Conservation (phyloP, 2,797 vertebrate species). For the Cheirogaleus major region DNA sequence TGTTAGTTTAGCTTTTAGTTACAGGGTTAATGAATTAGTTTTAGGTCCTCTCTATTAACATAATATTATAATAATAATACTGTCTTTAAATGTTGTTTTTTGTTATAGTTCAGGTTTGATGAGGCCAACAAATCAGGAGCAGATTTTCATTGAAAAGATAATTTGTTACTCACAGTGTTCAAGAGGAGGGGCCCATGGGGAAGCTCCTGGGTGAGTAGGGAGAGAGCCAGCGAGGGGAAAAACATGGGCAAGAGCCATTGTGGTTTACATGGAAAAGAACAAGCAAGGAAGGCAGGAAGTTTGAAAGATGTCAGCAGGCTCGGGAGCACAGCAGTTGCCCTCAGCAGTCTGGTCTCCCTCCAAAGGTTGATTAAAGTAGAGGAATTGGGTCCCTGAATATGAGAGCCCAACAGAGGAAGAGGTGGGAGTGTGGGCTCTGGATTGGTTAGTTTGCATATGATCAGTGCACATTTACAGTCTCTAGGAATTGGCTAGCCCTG, state of each 20-base stretch:
- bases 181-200: neutral
- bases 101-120: neutral
- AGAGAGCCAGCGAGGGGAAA: neutral
- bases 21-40: neutral
- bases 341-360: neutral
- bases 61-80: neutral
- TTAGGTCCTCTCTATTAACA: neutral
- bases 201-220: neutral
- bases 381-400: neutral
- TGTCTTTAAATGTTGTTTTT: neutral
- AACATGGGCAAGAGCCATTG: neutral
- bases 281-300: neutral
- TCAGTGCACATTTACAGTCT: neutral
- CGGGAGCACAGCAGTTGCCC: neutral
- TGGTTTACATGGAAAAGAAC: neutral
- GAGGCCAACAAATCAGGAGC: neutral
- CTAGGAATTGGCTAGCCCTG: neutral
- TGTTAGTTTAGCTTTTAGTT: neutral
- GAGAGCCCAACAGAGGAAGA: neutral
- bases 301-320: neutral
- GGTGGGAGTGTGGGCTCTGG: neutral
- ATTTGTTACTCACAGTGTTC: neutral
- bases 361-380: neutral
- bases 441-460: neutral
- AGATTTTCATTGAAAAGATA: neutral